Evolutionary conservation across 2,113 vertebrate species (phyloP).

Genomic region (Platycercus adscitus): DNA sequence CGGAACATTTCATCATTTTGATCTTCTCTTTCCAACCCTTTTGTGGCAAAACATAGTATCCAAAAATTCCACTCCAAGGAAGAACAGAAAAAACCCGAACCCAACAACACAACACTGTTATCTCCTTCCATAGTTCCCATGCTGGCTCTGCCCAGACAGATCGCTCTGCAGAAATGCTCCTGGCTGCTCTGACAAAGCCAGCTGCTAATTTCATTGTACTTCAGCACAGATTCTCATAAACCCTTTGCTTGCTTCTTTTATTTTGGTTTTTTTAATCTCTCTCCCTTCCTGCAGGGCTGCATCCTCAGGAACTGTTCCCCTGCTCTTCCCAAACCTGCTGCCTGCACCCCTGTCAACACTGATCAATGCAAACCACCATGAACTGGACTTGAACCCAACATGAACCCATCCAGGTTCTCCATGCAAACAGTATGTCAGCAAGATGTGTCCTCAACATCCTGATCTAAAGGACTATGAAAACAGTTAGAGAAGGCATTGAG

Average conservation of each 20-base stretch:
- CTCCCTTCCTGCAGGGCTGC: neutral
- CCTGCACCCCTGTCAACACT: slow-evolving; percentile 8
- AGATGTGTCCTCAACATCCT: neutral
- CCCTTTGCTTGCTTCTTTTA: neutral
- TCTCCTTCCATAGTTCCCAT: neutral
- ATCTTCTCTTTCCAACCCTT: neutral
- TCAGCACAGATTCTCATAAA: neutral
- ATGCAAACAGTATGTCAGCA: neutral
- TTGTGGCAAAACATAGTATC: neutral
- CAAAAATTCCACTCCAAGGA: neutral
- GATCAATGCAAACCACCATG: neutral
- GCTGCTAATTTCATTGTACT: neutral
- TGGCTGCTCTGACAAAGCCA: neutral
- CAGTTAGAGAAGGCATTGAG: neutral
- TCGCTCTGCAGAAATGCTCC: neutral
- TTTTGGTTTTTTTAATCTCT: neutral
- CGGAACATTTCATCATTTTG: neutral
- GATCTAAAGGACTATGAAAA: neutral
- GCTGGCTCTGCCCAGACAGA: neutral
- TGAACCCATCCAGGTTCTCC: neutral
- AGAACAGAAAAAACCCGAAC: neutral
- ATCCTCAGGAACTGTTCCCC: neutral
- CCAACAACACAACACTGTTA: neutral
- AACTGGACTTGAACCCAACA: neutral
- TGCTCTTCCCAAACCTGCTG: slow-evolving; percentile 17